phyloP scores from a whole-genome alignment of 2,113 vertebrate genomes.

The Phocoena sinus region DNA sequence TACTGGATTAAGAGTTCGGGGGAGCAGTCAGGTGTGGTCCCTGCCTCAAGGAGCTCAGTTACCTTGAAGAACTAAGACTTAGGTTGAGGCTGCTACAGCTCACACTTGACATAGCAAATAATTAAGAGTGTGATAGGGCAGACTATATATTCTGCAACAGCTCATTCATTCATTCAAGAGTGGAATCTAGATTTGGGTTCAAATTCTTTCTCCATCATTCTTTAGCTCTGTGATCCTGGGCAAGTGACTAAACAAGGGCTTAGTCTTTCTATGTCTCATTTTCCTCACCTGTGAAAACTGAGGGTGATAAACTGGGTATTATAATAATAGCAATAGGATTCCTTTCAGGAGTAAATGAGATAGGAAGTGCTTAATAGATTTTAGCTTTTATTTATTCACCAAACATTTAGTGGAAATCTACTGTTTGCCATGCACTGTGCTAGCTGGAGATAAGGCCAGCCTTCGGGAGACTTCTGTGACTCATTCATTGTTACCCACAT shows the following conservation, averaged over 20 bases:
- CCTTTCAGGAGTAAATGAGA: slow-evolving; percentile 27
- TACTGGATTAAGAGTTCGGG: background rate
- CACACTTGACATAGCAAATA: background rate
- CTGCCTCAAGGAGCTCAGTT: background rate
- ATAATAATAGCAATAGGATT: slow-evolving; percentile 4
- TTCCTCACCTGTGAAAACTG: slow-evolving; percentile 6
- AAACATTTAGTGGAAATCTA: background rate
- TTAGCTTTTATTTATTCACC: background rate
- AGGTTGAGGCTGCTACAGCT: background rate
- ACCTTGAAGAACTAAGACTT: background rate
- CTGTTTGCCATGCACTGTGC: background rate
- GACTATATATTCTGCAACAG: background rate
- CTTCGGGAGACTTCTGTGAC: background rate
- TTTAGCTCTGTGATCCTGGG: background rate
- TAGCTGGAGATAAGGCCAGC: background rate
- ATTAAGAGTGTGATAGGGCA: background rate
- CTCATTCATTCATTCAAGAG: background rate
- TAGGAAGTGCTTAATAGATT: background rate
- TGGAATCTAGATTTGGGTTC: background rate
- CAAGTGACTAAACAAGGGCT: background rate
- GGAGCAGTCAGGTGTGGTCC: background rate
- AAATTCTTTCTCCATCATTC: background rate
- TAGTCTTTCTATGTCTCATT: background rate
- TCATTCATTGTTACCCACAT: background rate
- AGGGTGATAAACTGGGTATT: background rate